Conservation (phyloP, 1,140 invertebrate genomes). For the Drosophila sp. region DNA sequence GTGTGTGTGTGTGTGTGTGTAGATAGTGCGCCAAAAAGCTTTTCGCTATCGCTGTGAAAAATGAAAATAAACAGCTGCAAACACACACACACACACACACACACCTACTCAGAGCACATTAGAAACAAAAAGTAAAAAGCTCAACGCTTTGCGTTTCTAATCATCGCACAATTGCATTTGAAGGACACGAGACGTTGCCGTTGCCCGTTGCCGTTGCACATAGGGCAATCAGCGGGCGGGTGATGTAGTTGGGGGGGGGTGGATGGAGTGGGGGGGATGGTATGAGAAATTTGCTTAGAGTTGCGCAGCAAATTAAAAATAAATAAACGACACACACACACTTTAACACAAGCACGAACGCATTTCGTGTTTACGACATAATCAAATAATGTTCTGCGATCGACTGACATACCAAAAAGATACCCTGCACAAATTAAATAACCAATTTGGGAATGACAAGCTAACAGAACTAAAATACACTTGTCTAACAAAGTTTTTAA, state of each 20-base stretch:
- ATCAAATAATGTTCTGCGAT: neutral
- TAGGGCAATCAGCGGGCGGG: conserved; percentile 28
- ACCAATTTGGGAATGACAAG: too few species aligned
- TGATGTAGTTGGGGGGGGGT: neutral
- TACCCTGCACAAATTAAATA: conserved; percentile 14
- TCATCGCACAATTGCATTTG: conserved; percentile 84
- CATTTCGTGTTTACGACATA: conserved; percentile 32
- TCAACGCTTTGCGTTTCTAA: conserved; percentile 72
- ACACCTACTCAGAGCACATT: conserved; percentile 32
- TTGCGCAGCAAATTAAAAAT: conserved; percentile 72
- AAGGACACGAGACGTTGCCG: conserved; percentile 76
- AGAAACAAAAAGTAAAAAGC: conserved; percentile 82
- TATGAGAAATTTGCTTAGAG: conserved; percentile 42
- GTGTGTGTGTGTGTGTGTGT: conserved; percentile 7
- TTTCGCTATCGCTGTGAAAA: conserved; percentile 73
- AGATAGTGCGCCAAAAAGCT: conserved; percentile 74
- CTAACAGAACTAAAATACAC: too few species aligned
- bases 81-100: neutral
- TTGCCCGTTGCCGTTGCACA: too few species aligned
- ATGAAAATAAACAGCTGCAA: conserved; percentile 78
- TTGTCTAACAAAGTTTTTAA: too few species aligned
- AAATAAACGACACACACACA: conserved; percentile 55
- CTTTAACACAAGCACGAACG: conserved; percentile 13
- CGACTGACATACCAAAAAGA: neutral
- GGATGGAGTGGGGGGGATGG: conserved; percentile 7